phyloP scores from a whole-genome alignment of 1,140 invertebrate genomes.

The Oryzaephilus surinamensis region DNA sequence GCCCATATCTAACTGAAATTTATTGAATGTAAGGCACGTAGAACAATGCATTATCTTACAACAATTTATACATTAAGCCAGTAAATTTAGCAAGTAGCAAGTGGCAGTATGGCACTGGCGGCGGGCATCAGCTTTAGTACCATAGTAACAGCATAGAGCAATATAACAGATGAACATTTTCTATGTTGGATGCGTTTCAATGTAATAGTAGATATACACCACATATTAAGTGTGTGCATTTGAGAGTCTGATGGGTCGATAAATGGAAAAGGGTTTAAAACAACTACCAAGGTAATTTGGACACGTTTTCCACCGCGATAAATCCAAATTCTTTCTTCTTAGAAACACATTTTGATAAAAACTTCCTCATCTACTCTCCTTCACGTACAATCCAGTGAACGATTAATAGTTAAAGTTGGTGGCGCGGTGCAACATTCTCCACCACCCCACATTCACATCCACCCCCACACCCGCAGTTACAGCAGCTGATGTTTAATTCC shows the following conservation, averaged over 20 bases:
- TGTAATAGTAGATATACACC: too few relatives aligned
- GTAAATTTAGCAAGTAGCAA: slow-evolving; percentile 10
- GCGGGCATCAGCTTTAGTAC: too few relatives aligned
- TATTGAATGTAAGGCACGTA: too few relatives aligned
- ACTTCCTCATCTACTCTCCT: slow-evolving; percentile 10
- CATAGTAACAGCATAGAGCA: too few relatives aligned
- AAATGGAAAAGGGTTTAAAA: slow-evolving; percentile 6
- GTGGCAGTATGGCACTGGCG: too few relatives aligned
- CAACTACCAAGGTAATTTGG: slow-evolving; percentile 2
- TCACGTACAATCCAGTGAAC: slow-evolving; percentile 9
- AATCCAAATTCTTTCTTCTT: slow-evolving; percentile 9
- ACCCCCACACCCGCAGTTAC: too few relatives aligned
- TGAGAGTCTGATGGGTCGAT: slow-evolving; percentile 5
- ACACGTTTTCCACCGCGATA: slow-evolving; percentile 7
- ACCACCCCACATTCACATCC: too few relatives aligned
- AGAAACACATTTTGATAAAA: slow-evolving; percentile 9
- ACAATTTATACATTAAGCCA: slow-evolving; percentile 11
- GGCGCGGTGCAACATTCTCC: slow-evolving; percentile 7
- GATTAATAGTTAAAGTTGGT: slow-evolving; percentile 11
- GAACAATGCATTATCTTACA: slow-evolving; percentile 6
- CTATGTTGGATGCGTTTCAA: too few relatives aligned
- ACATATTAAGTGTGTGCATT: too few relatives aligned
- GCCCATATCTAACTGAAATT: slow-evolving; percentile 8
- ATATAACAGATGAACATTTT: too few relatives aligned
- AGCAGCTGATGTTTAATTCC: too few relatives aligned